phyloP scores from a whole-genome alignment of 2,797 vertebrate species.

The Phataginus tricuspis region DNA sequence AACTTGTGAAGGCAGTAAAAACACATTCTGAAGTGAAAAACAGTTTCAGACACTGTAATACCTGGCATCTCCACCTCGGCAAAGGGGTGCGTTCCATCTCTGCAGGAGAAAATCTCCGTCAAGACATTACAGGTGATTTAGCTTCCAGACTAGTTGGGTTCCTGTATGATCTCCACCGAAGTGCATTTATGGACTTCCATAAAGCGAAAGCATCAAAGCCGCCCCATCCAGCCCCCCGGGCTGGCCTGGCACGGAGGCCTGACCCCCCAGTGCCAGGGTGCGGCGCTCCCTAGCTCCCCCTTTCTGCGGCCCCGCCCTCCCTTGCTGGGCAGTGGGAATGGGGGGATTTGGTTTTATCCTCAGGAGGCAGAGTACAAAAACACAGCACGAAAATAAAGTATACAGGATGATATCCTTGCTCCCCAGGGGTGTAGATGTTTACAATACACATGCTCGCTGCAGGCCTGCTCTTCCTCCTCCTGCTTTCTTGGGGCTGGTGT shows the following conservation, averaged over 20 bases:
- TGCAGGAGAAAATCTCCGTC: slow-evolving; percentile 43
- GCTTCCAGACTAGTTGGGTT: slow-evolving; percentile 65
- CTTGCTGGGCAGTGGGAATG: not conserved
- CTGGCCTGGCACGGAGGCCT: slow-evolving; percentile 13
- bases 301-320: not conserved
- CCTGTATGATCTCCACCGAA: slow-evolving; percentile 66
- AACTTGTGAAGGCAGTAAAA: slow-evolving; percentile 50
- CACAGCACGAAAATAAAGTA: not conserved
- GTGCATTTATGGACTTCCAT: slow-evolving; percentile 67
- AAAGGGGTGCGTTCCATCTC: fast-evolving
- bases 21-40: not conserved
- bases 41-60: slow-evolving; percentile 16
- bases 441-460: not conserved
- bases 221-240: slow-evolving; percentile 22
- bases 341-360: not conserved
- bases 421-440: not conserved
- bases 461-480: not conserved
- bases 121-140: slow-evolving; percentile 71
- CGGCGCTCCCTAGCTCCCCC: not conserved
- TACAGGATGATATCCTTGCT: not conserved
- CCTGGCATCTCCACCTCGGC: not conserved
- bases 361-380: not conserved
- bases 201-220: slow-evolving; percentile 70
- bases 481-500: not conserved
- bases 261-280: not conserved